A percentile compares a stretch with the other conserved stretches of the same genome.
These are phyloP conservation scores for Lordiphosa fenestrarum DNA, from an alignment of 2,888 invertebrate genomes.

Conservation along the genomic window DNA sequence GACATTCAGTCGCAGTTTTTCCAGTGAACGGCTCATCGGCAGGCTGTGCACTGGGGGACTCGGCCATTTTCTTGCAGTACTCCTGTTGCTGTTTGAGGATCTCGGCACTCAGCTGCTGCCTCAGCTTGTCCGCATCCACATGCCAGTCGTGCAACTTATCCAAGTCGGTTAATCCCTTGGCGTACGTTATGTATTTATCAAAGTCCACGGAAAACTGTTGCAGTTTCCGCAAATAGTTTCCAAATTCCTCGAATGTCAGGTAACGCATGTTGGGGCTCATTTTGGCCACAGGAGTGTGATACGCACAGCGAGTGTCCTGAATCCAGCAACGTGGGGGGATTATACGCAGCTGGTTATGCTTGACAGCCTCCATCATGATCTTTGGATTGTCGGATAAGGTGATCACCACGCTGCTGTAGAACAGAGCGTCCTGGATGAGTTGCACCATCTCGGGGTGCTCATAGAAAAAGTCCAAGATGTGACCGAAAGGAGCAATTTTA, in stretches of 20 bases:
- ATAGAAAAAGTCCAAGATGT: constrained; percentile 1
- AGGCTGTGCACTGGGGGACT: no score
- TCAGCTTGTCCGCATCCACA: no score
- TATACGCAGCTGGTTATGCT: neutral
- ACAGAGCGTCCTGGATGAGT: constrained; percentile 1
- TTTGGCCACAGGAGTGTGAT: neutral
- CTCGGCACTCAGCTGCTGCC: no score
- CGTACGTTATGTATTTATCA: no score
- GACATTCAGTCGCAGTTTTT: no score
- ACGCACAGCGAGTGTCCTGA: constrained; percentile 1
- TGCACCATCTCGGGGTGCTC: neutral
- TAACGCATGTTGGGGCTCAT: constrained; percentile 14
- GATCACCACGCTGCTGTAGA: constrained; percentile 13
- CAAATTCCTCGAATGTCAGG: neutral
- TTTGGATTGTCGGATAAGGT: neutral
- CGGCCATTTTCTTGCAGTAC: no score
- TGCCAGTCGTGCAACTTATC: no score
- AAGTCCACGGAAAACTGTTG: neutral
- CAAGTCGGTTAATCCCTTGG: no score
- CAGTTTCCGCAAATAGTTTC: neutral
- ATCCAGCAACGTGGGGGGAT: constrained; percentile 4
- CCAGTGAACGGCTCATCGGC: no score
- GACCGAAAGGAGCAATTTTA: neutral
- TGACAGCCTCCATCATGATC: neutral
- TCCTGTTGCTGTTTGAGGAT: no score